Percentiles rank a stretch among this genome's conserved stretches.
Conservation (phyloP, 2,797 vertebrate species). For the Knipowitschia caucasica region DNA sequence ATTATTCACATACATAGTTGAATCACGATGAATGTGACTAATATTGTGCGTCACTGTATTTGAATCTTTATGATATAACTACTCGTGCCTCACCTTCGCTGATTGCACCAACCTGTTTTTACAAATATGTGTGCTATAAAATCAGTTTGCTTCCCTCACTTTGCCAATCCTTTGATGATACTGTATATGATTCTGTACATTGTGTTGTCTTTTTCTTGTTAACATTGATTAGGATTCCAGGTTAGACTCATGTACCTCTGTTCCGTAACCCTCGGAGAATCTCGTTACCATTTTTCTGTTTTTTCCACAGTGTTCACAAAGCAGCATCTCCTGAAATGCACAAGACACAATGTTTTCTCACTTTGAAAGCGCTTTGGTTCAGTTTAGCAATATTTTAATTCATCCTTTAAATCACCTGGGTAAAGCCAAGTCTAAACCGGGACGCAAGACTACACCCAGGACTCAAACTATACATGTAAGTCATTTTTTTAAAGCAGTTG, state of each 20-base stretch:
- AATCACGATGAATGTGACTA: slow-evolving; percentile 30
- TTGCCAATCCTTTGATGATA: no score
- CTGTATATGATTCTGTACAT: no score
- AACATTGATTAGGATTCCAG: no score
- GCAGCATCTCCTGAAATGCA: slow-evolving; percentile 49
- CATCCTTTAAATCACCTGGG: not conserved
- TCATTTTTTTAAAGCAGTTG: no score
- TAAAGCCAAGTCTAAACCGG: not conserved
- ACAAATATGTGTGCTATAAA: slow-evolving; percentile 32
- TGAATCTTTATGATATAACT: slow-evolving; percentile 14
- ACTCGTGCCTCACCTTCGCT: slow-evolving; percentile 30
- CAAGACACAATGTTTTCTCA: not conserved
- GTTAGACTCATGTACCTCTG: slow-evolving; percentile 72
- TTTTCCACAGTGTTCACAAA: slow-evolving; percentile 70
- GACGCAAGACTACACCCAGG: not conserved
- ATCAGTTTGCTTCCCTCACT: no score
- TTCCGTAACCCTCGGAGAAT: slow-evolving; percentile 78
- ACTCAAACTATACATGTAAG: no score
- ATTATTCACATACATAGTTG: no score
- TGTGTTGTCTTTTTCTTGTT: no score
- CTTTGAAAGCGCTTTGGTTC: no score
- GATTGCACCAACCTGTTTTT: no score
- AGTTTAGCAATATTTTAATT: no score
- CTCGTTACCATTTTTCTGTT: slow-evolving; percentile 63
- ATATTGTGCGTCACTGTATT: slow-evolving; percentile 35